Evolutionary conservation across 2,113 vertebrate species (phyloP).

Genomic region (Indri indri): DNA sequence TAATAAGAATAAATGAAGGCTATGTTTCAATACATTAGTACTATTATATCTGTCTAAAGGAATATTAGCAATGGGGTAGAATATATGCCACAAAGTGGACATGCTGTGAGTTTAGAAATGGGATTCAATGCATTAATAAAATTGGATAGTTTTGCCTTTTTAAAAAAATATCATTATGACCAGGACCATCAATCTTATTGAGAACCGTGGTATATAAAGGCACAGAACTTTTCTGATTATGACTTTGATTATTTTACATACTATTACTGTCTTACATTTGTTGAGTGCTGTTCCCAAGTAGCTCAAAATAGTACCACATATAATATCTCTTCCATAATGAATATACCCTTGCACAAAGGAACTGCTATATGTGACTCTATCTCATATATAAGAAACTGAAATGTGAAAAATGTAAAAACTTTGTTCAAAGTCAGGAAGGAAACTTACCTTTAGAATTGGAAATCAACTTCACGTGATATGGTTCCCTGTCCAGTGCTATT

Average conservation of each 20-base stretch:
- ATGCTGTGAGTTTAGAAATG: conserved; percentile 1
- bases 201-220: background rate
- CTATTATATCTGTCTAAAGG: background rate
- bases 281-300: background rate
- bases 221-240: background rate
- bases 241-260: background rate
- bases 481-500: background rate
- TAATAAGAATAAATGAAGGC: conserved; percentile 20
- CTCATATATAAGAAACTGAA: background rate
- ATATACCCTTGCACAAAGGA: background rate
- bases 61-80: background rate
- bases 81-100: background rate
- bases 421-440: conserved; percentile 28
- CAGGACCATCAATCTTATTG: background rate
- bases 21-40: conserved; percentile 8
- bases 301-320: background rate
- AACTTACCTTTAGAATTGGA: background rate
- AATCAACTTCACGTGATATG: background rate
- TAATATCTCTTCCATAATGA: background rate
- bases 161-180: background rate
- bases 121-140: background rate
- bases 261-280: background rate
- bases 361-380: background rate
- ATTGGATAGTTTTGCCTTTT: background rate
- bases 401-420: background rate